These are phyloP conservation scores for Petaurus breviceps DNA, from an alignment of 2,113 vertebrate species.

Conservation along the genomic window DNA sequence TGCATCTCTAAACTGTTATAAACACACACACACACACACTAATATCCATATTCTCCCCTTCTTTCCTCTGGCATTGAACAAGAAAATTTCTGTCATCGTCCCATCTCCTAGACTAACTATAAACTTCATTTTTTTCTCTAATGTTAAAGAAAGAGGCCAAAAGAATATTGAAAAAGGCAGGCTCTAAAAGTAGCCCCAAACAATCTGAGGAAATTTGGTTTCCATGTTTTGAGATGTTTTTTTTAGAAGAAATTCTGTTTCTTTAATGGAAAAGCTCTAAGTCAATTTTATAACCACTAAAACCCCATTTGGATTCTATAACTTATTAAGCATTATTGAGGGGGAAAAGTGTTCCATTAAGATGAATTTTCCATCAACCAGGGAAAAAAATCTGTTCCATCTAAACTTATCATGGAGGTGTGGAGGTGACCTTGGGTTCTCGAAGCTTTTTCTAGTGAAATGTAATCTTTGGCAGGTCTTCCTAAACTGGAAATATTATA, in stretches of 20 bases:
- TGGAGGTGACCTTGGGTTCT: neutral
- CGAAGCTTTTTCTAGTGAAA: neutral
- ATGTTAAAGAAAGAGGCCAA: conserved; percentile 3
- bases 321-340: neutral
- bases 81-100: neutral
- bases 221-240: conserved; percentile 9
- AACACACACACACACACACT: neutral
- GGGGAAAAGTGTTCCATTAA: neutral
- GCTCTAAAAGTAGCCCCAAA: neutral
- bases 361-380: neutral
- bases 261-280: conserved; percentile 15
- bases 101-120: neutral
- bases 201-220: neutral
- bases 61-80: neutral
- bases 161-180: neutral
- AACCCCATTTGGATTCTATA: conserved; percentile 2
- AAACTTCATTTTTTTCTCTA: conserved; percentile 7
- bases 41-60: neutral
- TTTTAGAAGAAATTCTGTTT: conserved; percentile 20
- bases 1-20: neutral
- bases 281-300: conserved; percentile 1
- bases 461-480: neutral
- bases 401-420: neutral
- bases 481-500: neutral
- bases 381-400: neutral